Base-by-base conservation (phyloP, 2,888 invertebrate genomes). In the Parapristionchus giblindavisi region DNA sequence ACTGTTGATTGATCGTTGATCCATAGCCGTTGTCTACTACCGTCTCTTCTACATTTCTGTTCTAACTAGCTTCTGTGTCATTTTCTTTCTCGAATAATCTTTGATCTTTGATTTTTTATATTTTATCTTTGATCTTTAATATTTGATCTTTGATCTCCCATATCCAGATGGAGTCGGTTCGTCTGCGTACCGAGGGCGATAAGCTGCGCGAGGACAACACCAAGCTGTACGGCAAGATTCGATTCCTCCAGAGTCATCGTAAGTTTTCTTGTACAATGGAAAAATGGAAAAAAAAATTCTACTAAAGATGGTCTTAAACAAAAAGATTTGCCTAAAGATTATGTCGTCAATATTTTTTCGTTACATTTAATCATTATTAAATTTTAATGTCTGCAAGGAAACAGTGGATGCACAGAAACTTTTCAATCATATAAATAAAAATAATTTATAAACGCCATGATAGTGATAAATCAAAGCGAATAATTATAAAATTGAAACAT, bases 151-250 rank as follows among this genome's bases (percentile, higher is more conserved):
- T 54, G 5, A 27, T n/a, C 56, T n/a, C 90, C 80, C 89, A 90
- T n/a, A 29, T 17, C 5, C 24, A 66, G 66, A 66, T 21, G 21
- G 52, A 52, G 5, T 21, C 51, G 2, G 51, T 27, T 2, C 51
- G 56, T 8, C 17, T 40, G 34, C 89, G 89, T 81, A 88, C 88
- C 73, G 90, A 91, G 82, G 87, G 90, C 74, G 90, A 91, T 84
- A 89, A 89, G 76, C 84, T 90, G 21, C 85, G 90, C 71, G 89
- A 89, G 0, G 91, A 91, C 85, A 91, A 91, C 80, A 88, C 90
- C 38, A 90, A 90, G 79, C 86, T 91, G 73, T 90, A 90, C 79
- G 90, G 91, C 84, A 90, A 91, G 84, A 90, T 91, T 72, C 88
- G 90, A 72, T 91, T 90, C 84, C 87, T 91, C 51, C 90, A 91